Evolutionary conservation across 2,888 invertebrate species (phyloP).

Genomic region (Callyntrura sp.): DNA sequence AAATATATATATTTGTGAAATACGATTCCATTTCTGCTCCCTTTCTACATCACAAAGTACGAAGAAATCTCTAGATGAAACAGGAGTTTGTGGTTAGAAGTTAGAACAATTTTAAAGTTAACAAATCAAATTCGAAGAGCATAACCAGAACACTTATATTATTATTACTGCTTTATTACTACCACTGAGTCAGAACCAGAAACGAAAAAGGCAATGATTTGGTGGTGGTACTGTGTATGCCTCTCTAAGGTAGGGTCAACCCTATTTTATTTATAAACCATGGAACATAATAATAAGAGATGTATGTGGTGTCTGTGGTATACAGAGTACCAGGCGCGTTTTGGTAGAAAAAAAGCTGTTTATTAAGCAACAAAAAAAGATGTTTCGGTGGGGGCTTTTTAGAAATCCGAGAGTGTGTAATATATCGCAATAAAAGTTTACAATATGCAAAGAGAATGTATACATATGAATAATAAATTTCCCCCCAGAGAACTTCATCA

Average conservation of each 20-base stretch:
- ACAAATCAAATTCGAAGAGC: constrained; percentile 53
- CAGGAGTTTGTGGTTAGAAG: constrained; percentile 54
- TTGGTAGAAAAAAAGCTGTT: neutral
- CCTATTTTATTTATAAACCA: neutral
- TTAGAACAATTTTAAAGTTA: constrained; percentile 33
- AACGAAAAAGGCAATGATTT: neutral
- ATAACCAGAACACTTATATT: constrained; percentile 24
- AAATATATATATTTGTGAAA: neutral
- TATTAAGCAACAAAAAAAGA: neutral
- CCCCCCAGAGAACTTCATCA: constrained; percentile 21
- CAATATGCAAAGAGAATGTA: constrained; percentile 2
- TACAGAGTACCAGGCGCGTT: neutral
- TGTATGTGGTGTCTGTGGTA: neutral
- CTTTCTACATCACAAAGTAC: constrained; percentile 11
- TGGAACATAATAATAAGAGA: constrained; percentile 28
- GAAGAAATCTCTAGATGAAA: neutral
- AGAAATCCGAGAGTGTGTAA: neutral
- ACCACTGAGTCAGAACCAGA: neutral
- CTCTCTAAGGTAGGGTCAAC: neutral
- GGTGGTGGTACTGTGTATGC: neutral
- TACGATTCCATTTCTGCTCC: neutral
- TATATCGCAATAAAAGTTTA: constrained; percentile 34
- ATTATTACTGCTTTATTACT: neutral
- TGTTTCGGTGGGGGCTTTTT: constrained; percentile 15
- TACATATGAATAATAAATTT: constrained; percentile 48